Base-by-base conservation (phyloP, 2,113 vertebrate genomes). In the Halcyon malimbica region DNA sequence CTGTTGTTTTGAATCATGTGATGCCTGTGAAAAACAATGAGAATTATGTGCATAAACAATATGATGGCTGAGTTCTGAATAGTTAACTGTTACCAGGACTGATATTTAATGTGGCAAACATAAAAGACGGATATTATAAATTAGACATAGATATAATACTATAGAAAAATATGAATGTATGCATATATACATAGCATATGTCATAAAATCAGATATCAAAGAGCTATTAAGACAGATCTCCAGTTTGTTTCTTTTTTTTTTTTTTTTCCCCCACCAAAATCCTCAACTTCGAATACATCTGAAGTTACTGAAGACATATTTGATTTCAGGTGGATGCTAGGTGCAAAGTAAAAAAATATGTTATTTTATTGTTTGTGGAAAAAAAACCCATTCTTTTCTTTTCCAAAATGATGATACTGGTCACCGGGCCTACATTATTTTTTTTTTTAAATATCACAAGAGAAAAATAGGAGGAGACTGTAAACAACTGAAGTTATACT, bases 1-100 rank as follows among this genome's bases (percentile, higher is more conserved):
- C 44, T 84, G 65, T 81, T 94, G 69, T 13, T 89, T 92, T 81
- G 86, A 21, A 60, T 83, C 92, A 91, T 79, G 48, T 86, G 92
- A 92, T 82, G 74, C 56, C 73, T 57, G 56, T 50, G 69, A 65
- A 92, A 95, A 91, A 92, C 73, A 94, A 60, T 69, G 48, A 59
- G 39, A 95, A 81, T 79, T 92, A 86, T 5, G 13, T 46, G 28
- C 41, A 75, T 78, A 84, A 94, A 71, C 56, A 88, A 37, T 15
- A 48, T 11, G 21, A 44, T 59, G 39, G 48, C 23, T 71, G 51
- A 67, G 13, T 64, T 96, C 44, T 79, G 42, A 71, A 68, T 16
- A 83, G 35, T 24, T 80, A 83, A 46, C 67, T 93, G 17, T 86
- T 56, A 56, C 33, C 33, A 78, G 56, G 13, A 51, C 24, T 70